Conservation (phyloP, 2,888 invertebrate genomes). For the Geophilus truncorum region DNA sequence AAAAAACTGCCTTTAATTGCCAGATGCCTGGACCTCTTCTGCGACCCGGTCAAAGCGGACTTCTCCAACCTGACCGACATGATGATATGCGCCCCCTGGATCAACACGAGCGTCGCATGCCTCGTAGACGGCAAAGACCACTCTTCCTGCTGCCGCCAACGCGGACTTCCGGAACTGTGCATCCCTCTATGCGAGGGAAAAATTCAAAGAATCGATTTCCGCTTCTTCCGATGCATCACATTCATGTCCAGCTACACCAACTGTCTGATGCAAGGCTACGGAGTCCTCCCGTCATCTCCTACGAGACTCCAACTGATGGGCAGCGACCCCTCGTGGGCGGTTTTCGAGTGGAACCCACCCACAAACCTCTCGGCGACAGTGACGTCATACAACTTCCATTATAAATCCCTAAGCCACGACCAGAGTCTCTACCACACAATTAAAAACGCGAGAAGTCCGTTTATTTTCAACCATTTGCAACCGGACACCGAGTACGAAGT, state of each 20-base stretch:
- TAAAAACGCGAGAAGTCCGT: constrained; percentile 59
- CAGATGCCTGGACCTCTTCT: constrained; percentile 68
- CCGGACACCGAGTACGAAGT: constrained; percentile 73
- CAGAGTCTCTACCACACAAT: constrained; percentile 43
- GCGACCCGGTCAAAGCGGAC: constrained; percentile 62
- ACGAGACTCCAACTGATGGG: constrained; percentile 62
- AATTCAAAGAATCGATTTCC: constrained; percentile 69
- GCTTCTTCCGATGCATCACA: constrained; percentile 73
- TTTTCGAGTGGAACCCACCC: constrained; percentile 72
- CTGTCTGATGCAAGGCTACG: constrained; percentile 77
- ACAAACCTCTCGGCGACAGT: constrained; percentile 65
- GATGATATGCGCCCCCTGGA: constrained; percentile 87
- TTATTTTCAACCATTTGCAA: constrained; percentile 67
- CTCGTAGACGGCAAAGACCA: constrained; percentile 75
- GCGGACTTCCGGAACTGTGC: constrained; percentile 70
- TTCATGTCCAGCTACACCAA: constrained; percentile 76
- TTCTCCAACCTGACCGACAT: constrained; percentile 67
- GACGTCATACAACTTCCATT: constrained; percentile 60
- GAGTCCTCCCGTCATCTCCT: constrained; percentile 71
- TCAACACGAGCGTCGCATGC: constrained; percentile 71
- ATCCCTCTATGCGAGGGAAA: constrained; percentile 73
- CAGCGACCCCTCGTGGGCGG: constrained; percentile 68
- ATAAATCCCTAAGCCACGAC: constrained; percentile 48
- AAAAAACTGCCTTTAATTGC: not conserved
- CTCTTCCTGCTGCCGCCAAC: constrained; percentile 68